Conservation (phyloP, 1,140 invertebrate genomes). For the Drosophila chauvacae region DNA sequence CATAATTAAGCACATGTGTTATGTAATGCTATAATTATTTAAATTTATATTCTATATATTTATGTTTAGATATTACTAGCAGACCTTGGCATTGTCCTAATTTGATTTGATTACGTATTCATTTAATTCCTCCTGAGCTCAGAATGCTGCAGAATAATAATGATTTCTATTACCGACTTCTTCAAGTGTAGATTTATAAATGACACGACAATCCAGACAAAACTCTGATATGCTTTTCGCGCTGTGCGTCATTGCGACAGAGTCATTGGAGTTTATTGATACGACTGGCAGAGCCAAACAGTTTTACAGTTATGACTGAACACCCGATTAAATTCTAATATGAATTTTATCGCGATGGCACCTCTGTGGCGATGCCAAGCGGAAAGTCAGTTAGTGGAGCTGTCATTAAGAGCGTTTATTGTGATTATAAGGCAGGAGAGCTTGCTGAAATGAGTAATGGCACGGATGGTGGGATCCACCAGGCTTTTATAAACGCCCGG, state of each 20-base stretch:
- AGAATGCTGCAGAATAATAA: not conserved
- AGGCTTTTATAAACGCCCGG: conserved; percentile 63
- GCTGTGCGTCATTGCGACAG: conserved; percentile 23
- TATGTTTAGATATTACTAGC: not conserved
- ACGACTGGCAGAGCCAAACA: conserved; percentile 52
- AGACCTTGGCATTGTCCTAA: not conserved
- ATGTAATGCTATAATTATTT: not conserved
- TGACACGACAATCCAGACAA: not conserved
- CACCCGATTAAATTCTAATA: conserved; percentile 79
- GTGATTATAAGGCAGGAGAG: conserved; percentile 50
- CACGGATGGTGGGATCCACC: conserved; percentile 24
- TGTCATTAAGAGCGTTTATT: conserved; percentile 75
- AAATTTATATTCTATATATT: not conserved
- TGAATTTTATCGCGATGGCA: conserved; percentile 66
- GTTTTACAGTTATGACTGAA: conserved; percentile 71
- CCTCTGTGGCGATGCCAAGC: conserved; percentile 38
- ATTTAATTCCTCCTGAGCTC: not conserved
- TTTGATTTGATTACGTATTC: not conserved
- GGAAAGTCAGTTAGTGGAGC: conserved; percentile 47
- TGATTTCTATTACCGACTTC: not conserved
- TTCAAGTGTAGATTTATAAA: not conserved
- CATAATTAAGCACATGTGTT: too few relatives aligned
- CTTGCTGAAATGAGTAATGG: conserved; percentile 63
- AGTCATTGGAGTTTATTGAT: conserved; percentile 69
- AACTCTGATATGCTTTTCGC: not conserved